Evolutionary conservation across 2,113 vertebrate genomes (phyloP), one percentile per base, ranked within the genome.

Genomic region (Toxotes chatareus): DNA sequence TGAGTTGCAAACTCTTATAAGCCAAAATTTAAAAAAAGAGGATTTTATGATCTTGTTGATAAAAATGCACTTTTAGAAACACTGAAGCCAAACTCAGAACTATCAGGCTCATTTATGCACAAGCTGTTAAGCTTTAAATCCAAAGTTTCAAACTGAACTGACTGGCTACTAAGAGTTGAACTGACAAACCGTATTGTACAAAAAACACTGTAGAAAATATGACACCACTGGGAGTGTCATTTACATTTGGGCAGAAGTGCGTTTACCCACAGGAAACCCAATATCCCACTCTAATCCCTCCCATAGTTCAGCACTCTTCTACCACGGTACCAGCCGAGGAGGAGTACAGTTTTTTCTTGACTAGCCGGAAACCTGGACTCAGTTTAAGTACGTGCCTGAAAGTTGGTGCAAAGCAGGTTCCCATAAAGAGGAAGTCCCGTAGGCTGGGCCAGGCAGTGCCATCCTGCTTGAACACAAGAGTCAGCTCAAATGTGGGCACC

Each of bases 401-500:
- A 17, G 93, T 86, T 0, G 95, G 92, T 0, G 95, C 93, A 60
- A 97, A 96, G 86, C 95, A 96, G 23, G 95, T 92, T 21, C 94
- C 93, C 23, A 95, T 94, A 38, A 96, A 94, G 64, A 97, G 86
- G 72, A 97, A 95, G 88, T 96, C 96, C 76, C 93, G 84, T 4
- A 98, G 92, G 84, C 96, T 95, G 34, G 95, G 93, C 97, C 96
- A 96, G 0, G 94, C 94, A 1, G 93, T 91, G 71, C 89, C 90
- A 14, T 97, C 97, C 91, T 97, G 96, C 90, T 96, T 98, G 84
- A 98, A 96, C 69, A 97, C 96, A 5, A 98, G 94, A 0, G 96
- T 97, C 72, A 97, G 91, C 89, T 98, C 97, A 42, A 97, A 98
- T 0, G 97, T 97, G 69, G 97, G 97, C 81, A 96, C 96, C 68